A percentile compares a stretch with the other conserved stretches of the same genome.
These are phyloP conservation scores for Macroglossus sobrinus DNA, from an alignment of 2,113 vertebrate species.

Conservation along the genomic window DNA sequence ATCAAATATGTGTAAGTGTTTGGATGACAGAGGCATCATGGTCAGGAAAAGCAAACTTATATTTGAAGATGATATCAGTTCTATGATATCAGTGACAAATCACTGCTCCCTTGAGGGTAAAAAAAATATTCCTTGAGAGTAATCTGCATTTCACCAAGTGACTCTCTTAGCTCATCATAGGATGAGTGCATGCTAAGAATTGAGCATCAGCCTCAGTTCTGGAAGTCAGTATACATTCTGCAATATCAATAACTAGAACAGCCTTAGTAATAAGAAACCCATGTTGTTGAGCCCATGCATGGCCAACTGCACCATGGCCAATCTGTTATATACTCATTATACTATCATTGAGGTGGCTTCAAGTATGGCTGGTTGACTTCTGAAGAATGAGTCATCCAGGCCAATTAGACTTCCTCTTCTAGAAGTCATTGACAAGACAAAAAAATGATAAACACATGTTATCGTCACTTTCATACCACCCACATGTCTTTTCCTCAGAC, in stretches of 20 bases:
- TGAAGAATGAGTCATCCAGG: neutral
- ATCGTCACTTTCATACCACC: neutral
- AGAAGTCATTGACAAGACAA: neutral
- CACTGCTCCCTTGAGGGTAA: neutral
- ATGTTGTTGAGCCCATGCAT: neutral
- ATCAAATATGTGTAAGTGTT: neutral
- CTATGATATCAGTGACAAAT: neutral
- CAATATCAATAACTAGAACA: neutral
- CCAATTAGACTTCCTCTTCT: neutral
- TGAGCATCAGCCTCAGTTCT: neutral
- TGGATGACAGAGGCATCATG: neutral
- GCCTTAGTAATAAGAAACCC: neutral
- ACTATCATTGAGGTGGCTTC: neutral
- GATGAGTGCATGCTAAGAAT: neutral
- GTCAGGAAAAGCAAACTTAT: neutral
- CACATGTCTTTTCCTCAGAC: neutral
- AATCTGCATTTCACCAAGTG: neutral
- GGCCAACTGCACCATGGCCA: neutral
- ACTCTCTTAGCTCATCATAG: neutral
- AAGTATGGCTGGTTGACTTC: neutral
- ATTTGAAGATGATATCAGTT: neutral
- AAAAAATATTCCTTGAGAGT: neutral
- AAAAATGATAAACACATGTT: neutral
- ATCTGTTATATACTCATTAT: neutral
- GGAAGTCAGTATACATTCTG: neutral